These are phyloP conservation scores for Amphilophus citrinellus DNA, from an alignment of 2,113 vertebrate species.

Conservation along the genomic window DNA sequence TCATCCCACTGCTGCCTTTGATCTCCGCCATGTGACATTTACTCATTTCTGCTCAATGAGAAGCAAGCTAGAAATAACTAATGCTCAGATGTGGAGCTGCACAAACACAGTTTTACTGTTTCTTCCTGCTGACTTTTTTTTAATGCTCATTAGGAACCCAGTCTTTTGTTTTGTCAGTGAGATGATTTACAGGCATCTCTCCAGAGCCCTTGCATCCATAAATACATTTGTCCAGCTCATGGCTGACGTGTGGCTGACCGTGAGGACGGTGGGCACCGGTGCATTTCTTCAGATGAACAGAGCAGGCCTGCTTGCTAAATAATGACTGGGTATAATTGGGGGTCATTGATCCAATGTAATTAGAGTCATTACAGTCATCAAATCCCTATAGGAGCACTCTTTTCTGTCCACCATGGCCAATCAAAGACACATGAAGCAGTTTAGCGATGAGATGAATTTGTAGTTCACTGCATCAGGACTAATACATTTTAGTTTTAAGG, in stretches of 20 bases:
- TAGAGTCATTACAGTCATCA: conserved; percentile 52
- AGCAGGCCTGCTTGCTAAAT: conserved; percentile 20
- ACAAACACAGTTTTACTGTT: background rate
- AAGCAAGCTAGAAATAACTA: background rate
- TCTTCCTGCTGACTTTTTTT: background rate
- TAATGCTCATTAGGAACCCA: background rate
- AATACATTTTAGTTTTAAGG: background rate
- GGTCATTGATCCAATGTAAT: conserved; percentile 43
- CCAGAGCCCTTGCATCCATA: background rate
- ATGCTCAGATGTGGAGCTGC: background rate
- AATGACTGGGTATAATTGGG: conserved; percentile 53
- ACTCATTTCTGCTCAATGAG: conserved; percentile 6
- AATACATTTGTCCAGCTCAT: background rate
- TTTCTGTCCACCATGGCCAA: background rate
- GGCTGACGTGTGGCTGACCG: background rate
- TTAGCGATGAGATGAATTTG: background rate
- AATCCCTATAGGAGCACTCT: background rate
- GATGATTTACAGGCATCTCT: background rate
- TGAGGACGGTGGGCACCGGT: background rate
- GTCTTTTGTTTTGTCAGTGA: background rate
- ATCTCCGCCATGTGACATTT: conserved; percentile 34
- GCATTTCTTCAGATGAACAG: background rate
- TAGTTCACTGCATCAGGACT: background rate
- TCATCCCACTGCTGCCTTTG: conserved; percentile 21
- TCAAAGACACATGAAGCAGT: background rate